Evolutionary conservation across 2,888 invertebrate species (phyloP), one percentile per base, ranked within the genome.

Genomic region (Tiliacea aurago): DNA sequence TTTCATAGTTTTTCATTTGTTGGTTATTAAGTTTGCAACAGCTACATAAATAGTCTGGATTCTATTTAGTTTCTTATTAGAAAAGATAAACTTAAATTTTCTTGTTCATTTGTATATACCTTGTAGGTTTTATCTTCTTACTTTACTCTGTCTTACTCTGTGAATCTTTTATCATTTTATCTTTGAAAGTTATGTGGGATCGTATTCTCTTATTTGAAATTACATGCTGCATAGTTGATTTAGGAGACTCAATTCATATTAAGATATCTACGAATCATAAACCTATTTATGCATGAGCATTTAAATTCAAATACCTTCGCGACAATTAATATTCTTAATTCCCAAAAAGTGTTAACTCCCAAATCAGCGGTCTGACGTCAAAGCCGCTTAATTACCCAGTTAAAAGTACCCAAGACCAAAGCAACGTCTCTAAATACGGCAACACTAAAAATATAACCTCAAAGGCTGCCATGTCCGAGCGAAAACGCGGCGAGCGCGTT

Each of bases 391-490:
- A 83, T 73, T 83, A 81, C 41, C 49, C 58, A 68, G 66, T 75
- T 85, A 76, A 86, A 86, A 87, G 80, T 84, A 84, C 80, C 82
- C 86, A 70, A 67, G 81, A 81, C 71, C 70, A 73, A 83, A 80
- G 90, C 81, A 84, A 85, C 64, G 61, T 81, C 78, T 85, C 82
- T 84, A 82, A 84, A 88, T 83, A 83, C 89, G 91, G 95, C 93
- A 95, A 95, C 93, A 94, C 93, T 76, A 81, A 85, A 85, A 88
- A 89, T 90, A 91, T 93, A 94, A 95, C 95, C 94, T 95, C 94
- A 94, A 94, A 95, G 94, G 93, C 94, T 94, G 90, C 87, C 84
- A 87, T 91, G 92, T 92, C 92, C 91, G 80, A 93, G 92, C 92
- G 91, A 92, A 92, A 93, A 92, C 91, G 90, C 91, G 91, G 90